Base-by-base conservation (phyloP, 1,140 invertebrate species). In the Dendrolimus punctatus region DNA sequence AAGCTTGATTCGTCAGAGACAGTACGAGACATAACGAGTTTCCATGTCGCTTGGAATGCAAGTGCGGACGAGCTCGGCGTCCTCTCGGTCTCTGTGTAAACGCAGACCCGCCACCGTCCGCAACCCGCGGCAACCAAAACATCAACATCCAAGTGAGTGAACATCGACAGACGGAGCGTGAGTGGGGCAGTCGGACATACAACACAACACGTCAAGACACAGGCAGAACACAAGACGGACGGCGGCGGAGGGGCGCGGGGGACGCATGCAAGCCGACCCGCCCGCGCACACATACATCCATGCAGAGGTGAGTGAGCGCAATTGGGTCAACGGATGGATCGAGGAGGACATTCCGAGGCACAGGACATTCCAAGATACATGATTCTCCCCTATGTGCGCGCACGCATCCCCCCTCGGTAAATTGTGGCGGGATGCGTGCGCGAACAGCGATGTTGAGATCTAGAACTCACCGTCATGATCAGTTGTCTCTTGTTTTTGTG, bases 311-410 rank as follows among this genome's bases (percentile, higher is more conserved):
- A 78, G 64, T 69, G 76, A 80, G 73, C 76, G 74, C 73, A 80
- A 72, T 65, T 59, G 75, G 73, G 75, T 76, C 69, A 74, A 81
- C 75, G 68, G 68, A 76, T 80, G 77, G 76, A 80, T 84, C 79
- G 77, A 88, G 87, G 87, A 87, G 85, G 85, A 87, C 87, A 88
- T 88, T 87, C 87, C 87, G 87, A 88, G 87, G 87, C 85, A 88
- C 87, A 88, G 81, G 84, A 87, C 87, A 88, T 88, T 88, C 87
- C 87, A 88, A 88, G 87, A 88, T 88, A 88, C 85, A 88, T 85
- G 87, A 88, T 86, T 76, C 79, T 88, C 87, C 87, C 87, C 87
- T 87, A 85, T 81, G 82, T 80, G 80, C 79, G 77, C 71, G 77
- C 71, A 71, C 75, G 75, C 66, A 80, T 75, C 64, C 39, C 49